Base-by-base conservation (phyloP, 2,888 invertebrate species). In the Troides aeacus region DNA sequence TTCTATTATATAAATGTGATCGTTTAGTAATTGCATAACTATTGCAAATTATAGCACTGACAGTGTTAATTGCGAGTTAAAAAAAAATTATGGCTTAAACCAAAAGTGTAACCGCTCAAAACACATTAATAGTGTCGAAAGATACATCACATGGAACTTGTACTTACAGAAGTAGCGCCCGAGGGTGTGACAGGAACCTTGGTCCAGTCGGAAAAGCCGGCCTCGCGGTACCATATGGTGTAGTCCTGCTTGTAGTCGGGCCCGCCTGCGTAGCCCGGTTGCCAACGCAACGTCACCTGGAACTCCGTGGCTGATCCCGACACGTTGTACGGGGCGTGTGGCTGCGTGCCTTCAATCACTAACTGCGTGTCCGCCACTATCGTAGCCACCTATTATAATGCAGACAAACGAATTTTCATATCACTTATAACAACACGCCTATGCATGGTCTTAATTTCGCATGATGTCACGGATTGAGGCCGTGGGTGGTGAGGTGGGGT, bases 281-380 rank as follows among this genome's bases (percentile, higher is more conserved):
- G 94, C 99, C 99, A 99, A 74, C 95, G 95, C 70, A 99, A 93
- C 66, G 97, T 97, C 72, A 98, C 98, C 72, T 97, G 95, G 87
- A 98, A 98, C 90, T 97, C 97, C 0, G 96, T 97, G 60, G 98
- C 96, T 62, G 96, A 95, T 57, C 97, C 98, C 39, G 97, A 96
- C 72, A 99, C 95, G 90, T 99, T 99, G 93, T 97, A 97, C 0
- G 99, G 99, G 60, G 99, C 98, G 91, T 99, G 99, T 21, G 99
- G 99, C 82, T 98, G 98, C 21, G 99, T 99, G 73, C 98, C 98
- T 90, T 97, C 97, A 76, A 98, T 96, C 77, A 97, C 97, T 72
- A 98, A 93, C 85, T 97, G 97, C 64, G 97, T 97, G 76, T 97
- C 95, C 24, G 97, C 96, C 70, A 98, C 96, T 84, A 99, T 96